These are phyloP conservation scores for Trichogramma evanescens DNA, from an alignment of 2,888 invertebrate species.

Conservation along the genomic window DNA sequence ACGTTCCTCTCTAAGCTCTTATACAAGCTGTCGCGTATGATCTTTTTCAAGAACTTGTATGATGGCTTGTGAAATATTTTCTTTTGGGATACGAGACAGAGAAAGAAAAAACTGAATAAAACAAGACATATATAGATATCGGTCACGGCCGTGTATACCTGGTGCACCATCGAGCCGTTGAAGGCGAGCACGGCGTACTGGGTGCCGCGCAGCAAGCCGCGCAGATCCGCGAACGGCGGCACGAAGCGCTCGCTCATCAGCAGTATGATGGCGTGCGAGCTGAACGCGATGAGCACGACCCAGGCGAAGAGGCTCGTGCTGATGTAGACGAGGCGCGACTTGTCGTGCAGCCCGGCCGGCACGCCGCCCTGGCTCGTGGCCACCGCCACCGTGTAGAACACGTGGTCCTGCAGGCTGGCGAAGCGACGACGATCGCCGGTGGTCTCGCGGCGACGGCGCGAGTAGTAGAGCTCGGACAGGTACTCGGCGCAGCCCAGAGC, in stretches of 20 bases:
- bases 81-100: too few relatives aligned
- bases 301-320: conserved; percentile 20
- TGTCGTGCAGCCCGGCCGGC: conserved; percentile 8
- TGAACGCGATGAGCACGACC: conserved; percentile 21
- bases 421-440: too few relatives aligned
- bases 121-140: too few relatives aligned
- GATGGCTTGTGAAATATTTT: too few relatives aligned
- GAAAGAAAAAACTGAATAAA: too few relatives aligned
- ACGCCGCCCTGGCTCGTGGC: conserved; percentile 17
- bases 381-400: conserved; percentile 17
- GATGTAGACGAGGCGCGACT: conserved; percentile 17
- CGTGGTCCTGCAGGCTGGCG: conserved; percentile 16
- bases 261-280: conserved; percentile 19
- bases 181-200: conserved; percentile 17
- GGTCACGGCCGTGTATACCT: too few relatives aligned
- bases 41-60: too few relatives aligned
- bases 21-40: too few relatives aligned
- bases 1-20: too few relatives aligned
- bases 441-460: too few relatives aligned
- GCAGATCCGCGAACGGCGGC: conserved; percentile 18
- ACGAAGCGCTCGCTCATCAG: conserved; percentile 18
- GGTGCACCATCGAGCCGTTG: conserved; percentile 17
- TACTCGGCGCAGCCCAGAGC: conserved; percentile 12
- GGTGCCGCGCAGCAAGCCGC: conserved; percentile 14
- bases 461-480: not conserved